phyloP scores from a whole-genome alignment of 2,888 invertebrate species.

The Temnothorax unifasciatus region DNA sequence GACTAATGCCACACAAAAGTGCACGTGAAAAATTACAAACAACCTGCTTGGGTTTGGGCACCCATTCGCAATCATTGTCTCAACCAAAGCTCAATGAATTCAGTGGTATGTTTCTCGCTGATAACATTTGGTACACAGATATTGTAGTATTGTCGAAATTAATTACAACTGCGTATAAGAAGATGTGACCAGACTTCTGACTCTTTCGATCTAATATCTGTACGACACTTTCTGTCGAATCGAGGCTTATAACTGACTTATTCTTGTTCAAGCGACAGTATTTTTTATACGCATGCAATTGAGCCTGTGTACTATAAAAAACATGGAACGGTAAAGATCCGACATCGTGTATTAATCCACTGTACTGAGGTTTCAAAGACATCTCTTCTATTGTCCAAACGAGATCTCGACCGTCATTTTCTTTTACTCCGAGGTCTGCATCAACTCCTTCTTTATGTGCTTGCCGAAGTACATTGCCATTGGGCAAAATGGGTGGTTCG shows the following conservation, averaged over 20 bases:
- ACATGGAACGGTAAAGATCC: not conserved
- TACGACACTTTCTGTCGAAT: not conserved
- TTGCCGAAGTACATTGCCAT: not conserved
- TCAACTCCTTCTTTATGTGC: not conserved
- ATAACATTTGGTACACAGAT: not conserved
- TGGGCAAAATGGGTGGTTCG: not conserved
- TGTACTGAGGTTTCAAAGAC: not conserved
- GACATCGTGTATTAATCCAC: not conserved
- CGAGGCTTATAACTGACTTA: not conserved
- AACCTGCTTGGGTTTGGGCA: not conserved
- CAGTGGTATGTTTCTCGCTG: not conserved
- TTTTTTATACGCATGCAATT: not conserved
- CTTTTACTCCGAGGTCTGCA: not conserved
- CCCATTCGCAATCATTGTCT: not conserved
- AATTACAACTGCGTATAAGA: not conserved
- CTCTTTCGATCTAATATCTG: not conserved
- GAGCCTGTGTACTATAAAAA: not conserved
- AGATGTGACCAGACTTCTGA: constrained; percentile 1
- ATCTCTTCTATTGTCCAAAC: not conserved
- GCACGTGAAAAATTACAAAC: not conserved
- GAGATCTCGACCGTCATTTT: not conserved
- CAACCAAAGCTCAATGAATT: not conserved
- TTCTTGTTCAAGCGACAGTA: not conserved
- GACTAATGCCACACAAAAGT: not conserved
- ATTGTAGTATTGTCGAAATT: not conserved